Percentiles rank a stretch among this genome's conserved stretches.
Conservation (phyloP, 64 coral and sea anemone genomes). For the Porites lutea region DNA sequence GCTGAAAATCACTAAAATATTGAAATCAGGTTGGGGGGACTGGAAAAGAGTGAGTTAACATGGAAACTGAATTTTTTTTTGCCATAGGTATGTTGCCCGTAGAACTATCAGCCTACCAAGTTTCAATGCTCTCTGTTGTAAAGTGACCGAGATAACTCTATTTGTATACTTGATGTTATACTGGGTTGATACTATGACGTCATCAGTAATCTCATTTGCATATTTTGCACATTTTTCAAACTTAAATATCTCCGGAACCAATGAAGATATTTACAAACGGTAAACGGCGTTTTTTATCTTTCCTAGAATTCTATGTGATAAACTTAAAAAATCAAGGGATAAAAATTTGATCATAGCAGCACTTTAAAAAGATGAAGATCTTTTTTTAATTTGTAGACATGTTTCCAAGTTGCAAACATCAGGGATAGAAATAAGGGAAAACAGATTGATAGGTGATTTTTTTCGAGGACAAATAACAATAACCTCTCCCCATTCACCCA, state of each 20-base stretch:
- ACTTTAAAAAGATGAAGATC: conserved; percentile 16
- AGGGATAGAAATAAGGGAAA: conserved; percentile 13
- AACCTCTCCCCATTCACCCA: not conserved
- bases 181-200: conserved; percentile 48
- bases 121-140: conserved; percentile 58
- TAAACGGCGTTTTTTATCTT: conserved; percentile 5
- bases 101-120: conserved; percentile 62
- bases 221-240: conserved; percentile 47
- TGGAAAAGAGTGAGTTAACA: conserved; percentile 44
- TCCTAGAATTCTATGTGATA: conserved; percentile 29
- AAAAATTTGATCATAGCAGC: conserved; percentile 43
- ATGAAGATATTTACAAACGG: not conserved
- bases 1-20: too few relatives aligned
- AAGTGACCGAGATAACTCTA: conserved; percentile 62
- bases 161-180: conserved; percentile 60
- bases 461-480: conserved; percentile 12
- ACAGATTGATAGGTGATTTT: conserved; percentile 23
- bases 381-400: conserved; percentile 17
- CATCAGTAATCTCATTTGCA: conserved; percentile 44
- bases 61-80: conserved; percentile 42
- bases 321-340: conserved; percentile 20
- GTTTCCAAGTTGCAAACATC: conserved; percentile 14
- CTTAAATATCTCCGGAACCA: conserved; percentile 40
- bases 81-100: conserved; percentile 21
- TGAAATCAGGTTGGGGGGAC: conserved; percentile 2